Conservation (phyloP, 2,113 vertebrate genomes). For the Daboia siamensis region DNA sequence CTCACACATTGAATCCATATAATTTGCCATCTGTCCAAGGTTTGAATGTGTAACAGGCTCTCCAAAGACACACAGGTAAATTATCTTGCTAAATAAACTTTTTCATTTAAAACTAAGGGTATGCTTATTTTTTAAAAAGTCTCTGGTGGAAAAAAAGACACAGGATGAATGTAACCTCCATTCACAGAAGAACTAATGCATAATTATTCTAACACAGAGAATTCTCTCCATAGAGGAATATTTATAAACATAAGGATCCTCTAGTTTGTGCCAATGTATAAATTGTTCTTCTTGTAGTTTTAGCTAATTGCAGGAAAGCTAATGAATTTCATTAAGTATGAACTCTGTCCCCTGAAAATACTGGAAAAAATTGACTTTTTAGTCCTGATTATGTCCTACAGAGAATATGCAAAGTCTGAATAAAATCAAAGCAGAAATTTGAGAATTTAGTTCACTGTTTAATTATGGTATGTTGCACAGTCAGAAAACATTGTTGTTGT, state of each 20-base stretch:
- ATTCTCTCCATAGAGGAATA: slow-evolving; percentile 74
- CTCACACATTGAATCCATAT: slow-evolving; percentile 17
- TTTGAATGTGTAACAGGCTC: slow-evolving; percentile 51
- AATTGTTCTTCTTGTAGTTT: slow-evolving; percentile 69
- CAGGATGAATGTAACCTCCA: slow-evolving; percentile 69
- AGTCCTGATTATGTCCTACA: slow-evolving; percentile 25
- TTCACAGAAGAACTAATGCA: slow-evolving; percentile 70
- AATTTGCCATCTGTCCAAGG: slow-evolving; percentile 33
- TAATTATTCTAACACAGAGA: slow-evolving; percentile 76
- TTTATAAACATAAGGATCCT: slow-evolving; percentile 75
- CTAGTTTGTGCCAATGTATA: slow-evolving; percentile 56
- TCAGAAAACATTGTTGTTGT: background rate
- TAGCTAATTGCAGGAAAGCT: slow-evolving; percentile 55
- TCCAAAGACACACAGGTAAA: background rate
- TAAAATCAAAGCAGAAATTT: slow-evolving; percentile 19
- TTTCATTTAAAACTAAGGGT: slow-evolving; percentile 21
- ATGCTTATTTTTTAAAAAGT: slow-evolving; percentile 66
- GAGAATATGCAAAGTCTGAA: slow-evolving; percentile 14
- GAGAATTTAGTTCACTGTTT: background rate
- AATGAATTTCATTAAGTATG: slow-evolving; percentile 53
- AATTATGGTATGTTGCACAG: background rate
- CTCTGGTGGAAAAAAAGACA: slow-evolving; percentile 72
- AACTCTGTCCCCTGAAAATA: slow-evolving; percentile 50
- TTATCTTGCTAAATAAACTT: slow-evolving; percentile 63
- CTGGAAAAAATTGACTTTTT: slow-evolving; percentile 35